phyloP scores from a whole-genome alignment of 2,888 invertebrate species.

The Sphinx pinastri region DNA sequence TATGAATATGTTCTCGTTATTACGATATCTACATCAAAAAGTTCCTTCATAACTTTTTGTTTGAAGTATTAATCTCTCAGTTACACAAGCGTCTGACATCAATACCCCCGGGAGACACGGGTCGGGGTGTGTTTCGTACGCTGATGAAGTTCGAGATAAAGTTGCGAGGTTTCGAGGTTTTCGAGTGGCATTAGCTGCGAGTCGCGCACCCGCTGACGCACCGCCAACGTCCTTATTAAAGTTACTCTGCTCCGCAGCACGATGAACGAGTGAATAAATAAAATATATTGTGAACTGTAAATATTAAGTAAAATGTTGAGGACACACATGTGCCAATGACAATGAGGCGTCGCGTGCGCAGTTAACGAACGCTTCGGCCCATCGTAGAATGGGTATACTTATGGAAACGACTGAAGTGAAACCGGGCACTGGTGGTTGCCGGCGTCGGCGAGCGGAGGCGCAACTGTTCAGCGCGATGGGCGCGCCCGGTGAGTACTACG shows the following conservation, averaged over 20 bases:
- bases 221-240: not conserved
- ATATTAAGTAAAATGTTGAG: conserved; percentile 44
- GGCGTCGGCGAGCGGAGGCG: conserved; percentile 57
- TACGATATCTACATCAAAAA: not conserved
- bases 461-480: conserved; percentile 70
- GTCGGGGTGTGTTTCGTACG: not conserved
- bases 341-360: conserved; percentile 56
- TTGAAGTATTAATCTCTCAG: not conserved
- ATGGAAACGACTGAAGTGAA: conserved; percentile 78
- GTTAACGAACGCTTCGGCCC: conserved; percentile 57
- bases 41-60: no score
- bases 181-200: not conserved
- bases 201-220: not conserved
- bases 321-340: conserved; percentile 53
- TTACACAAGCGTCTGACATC: not conserved
- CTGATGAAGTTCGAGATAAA: not conserved
- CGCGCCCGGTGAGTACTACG: conserved; percentile 64
- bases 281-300: conserved; percentile 27
- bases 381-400: conserved; percentile 80
- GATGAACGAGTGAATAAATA: conserved; percentile 19
- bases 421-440: conserved; percentile 69
- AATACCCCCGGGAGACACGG: not conserved
- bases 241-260: not conserved
- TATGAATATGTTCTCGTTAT: not conserved
- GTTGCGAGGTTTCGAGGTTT: conserved; percentile 11